Evolutionary conservation across 2,113 vertebrate genomes (phyloP), one percentile per base, ranked within the genome.

Genomic region (Bos javanicus): DNA sequence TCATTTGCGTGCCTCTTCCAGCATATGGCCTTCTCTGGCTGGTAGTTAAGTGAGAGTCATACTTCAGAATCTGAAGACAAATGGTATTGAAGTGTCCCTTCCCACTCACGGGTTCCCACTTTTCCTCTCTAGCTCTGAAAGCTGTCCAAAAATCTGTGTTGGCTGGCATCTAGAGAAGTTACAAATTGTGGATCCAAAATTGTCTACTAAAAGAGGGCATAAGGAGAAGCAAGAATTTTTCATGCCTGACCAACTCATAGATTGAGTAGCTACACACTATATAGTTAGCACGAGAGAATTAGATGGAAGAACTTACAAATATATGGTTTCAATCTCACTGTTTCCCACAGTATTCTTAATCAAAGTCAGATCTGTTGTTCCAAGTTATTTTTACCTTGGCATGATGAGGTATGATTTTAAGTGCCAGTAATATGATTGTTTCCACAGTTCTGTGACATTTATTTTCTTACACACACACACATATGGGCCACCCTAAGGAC

Each of bases 331-430:
- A 71, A 30, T 46, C 46, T 94, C 36, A n/a, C 52, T n/a, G 13
- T 89, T 97, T 94, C 87, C 50, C 67, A 94, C 13, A 59, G 21
- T 81, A 87, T 74, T 90, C 80, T 88, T 92, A 95, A 96, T 93
- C 81, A 92, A 97, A 88, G 16, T 96, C n/a, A 87, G 48, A 94
- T 60, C 30, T 92, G 56, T 93, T 50, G 39, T 62, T 25, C 43
- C 28, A 90, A 88, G 43, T 97, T 97, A 91, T 94, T 96, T 96
- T 97, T 94, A 93, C 90, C 25, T 78, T 95, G 87, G 50, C 39
- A 57, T 54, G 13, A 25, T 87, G 76, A 95, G 39, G 43, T 64
- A 64, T 96, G 67, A 90, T 85, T 97, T 95, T 90, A 90, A 94
- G 33, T 57, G 57, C 48, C 87, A 97, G 25, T 87, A 95, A 78